phyloP scores from a whole-genome alignment of 2,888 invertebrate genomes.

The Icerya purchasi region DNA sequence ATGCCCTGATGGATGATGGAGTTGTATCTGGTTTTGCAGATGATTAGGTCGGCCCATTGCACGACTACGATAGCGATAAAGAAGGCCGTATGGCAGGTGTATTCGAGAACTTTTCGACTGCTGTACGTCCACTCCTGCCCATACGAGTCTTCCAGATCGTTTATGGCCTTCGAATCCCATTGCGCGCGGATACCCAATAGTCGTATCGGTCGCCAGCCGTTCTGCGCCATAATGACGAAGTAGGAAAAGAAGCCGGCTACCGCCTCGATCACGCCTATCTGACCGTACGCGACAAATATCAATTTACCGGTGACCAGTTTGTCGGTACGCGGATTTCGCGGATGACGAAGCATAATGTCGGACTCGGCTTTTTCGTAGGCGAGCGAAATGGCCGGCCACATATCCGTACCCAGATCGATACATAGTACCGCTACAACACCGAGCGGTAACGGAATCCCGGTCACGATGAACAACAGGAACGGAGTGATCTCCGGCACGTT shows the following conservation, averaged over 20 bases:
- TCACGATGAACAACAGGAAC: slow-evolving; percentile 49
- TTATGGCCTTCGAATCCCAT: slow-evolving; percentile 45
- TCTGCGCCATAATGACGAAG: slow-evolving; percentile 53
- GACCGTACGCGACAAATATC: slow-evolving; percentile 62
- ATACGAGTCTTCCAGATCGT: slow-evolving; percentile 44
- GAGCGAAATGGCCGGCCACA: slow-evolving; percentile 51
- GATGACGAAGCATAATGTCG: slow-evolving; percentile 44
- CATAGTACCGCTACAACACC: slow-evolving; percentile 38
- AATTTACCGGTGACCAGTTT: slow-evolving; percentile 34
- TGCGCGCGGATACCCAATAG: slow-evolving; percentile 43
- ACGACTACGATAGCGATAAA: slow-evolving; percentile 56
- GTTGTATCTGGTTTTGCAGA: slow-evolving; percentile 54
- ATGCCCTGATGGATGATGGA: slow-evolving; percentile 55
- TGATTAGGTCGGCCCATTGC: slow-evolving; percentile 54
- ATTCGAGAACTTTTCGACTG: slow-evolving; percentile 44
- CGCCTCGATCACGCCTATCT: slow-evolving; percentile 68
- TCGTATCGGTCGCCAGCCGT: slow-evolving; percentile 47
- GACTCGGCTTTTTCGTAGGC: slow-evolving; percentile 54
- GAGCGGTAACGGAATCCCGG: slow-evolving; percentile 51
- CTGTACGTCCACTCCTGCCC: slow-evolving; percentile 50
- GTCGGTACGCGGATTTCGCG: slow-evolving; percentile 29
- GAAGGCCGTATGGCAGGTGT: slow-evolving; percentile 55
- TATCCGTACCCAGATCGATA: slow-evolving; percentile 59
- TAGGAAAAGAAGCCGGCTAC: slow-evolving; percentile 58
- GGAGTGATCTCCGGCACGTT: slow-evolving; percentile 68